Percentiles rank a stretch among this genome's conserved stretches.
Conservation (phyloP, 2,888 invertebrate species). For the Pseudolycoriella hygida region DNA sequence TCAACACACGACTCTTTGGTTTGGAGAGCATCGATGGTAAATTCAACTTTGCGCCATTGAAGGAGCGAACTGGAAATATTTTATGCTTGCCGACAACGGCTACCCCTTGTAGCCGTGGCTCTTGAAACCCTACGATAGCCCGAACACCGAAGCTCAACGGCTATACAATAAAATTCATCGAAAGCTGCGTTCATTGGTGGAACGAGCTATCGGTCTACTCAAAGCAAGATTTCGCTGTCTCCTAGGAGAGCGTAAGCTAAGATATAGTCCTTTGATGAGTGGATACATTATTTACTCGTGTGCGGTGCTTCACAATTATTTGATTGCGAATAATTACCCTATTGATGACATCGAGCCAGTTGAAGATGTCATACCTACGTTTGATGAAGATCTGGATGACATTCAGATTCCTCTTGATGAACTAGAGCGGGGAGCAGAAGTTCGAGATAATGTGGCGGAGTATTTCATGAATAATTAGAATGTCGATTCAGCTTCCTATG, state of each 20-base stretch:
- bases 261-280: not conserved
- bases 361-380: too few relatives aligned
- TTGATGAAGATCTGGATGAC: too few relatives aligned
- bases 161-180: not conserved
- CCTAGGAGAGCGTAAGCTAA: not conserved
- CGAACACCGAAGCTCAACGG: not conserved
- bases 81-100: not conserved
- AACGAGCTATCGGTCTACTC: not conserved
- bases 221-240: not conserved
- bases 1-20: conserved; percentile 3
- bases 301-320: not conserved
- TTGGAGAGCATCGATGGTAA: not conserved
- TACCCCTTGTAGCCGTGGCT: too few relatives aligned
- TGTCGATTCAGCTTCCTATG: too few relatives aligned
- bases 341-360: too few relatives aligned
- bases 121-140: not conserved
- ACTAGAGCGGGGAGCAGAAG: too few relatives aligned
- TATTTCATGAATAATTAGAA: too few relatives aligned
- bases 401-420: too few relatives aligned
- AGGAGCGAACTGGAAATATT: too few relatives aligned
- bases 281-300: not conserved
- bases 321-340: not conserved
- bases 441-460: too few relatives aligned
- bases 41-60: too few relatives aligned
- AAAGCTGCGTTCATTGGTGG: not conserved